Base-by-base conservation (phyloP, 2,888 invertebrate species). In the Orgyia antiqua region DNA sequence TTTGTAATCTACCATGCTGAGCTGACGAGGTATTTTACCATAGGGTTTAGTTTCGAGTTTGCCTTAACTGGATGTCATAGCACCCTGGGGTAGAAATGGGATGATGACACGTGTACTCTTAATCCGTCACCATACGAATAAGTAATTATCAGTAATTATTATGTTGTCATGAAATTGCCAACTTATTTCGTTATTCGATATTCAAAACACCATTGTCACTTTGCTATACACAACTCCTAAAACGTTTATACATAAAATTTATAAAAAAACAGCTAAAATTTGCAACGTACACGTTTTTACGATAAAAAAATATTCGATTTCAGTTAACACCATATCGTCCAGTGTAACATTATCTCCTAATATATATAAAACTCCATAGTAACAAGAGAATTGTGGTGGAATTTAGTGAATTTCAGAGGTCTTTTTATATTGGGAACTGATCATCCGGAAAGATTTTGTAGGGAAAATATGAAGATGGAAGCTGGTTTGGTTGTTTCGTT, bases 391-490 rank as follows among this genome's bases (percentile, higher is more conserved):
- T 7, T 36, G 39, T 10, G 29, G 30, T 23, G 25, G 2, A 2
- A 12, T 8, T 10, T 4, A 0, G 24, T 11, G 18, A 2, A 2
- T 26, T 12, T 1, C 1, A 8, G n/a, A 29, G 47, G 6, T 43
- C 43, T 36, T 10, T n/a, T 4, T 8, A 33, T 9, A 19, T 10
- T 58, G 47, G 56, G 29, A 10, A 10, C 24, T 29, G 51, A 51
- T 58, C 56, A 54, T 48, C 50, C 45, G 39, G 44, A 45, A 54
- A 54, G 56, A 60, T 61, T 61, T 55, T 35, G 45, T 39, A 38
- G 44, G 45, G 46, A 60, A 64, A 66, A 66, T 66, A 66, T 65
- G 60, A 57, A 58, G 65, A 64, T 63, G 58, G 49, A 62, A 65
- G 45, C 51, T 50, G 31, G 48, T 30, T 37, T 39, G 31, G 47